phyloP scores from a whole-genome alignment of 2,888 invertebrate species.

The Cenopis cana region DNA sequence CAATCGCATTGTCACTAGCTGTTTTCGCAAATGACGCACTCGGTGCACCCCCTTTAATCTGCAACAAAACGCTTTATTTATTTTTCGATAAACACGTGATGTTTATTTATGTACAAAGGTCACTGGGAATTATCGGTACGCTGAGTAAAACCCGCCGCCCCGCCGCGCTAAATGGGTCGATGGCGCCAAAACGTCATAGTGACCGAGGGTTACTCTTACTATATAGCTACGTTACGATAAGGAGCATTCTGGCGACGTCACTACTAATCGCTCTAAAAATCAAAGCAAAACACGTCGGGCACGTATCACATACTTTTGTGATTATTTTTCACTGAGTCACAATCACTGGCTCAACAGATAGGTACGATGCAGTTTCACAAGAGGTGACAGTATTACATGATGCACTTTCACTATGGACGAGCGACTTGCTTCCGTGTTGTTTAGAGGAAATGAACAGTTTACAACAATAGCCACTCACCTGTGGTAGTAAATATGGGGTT shows the following conservation, averaged over 20 bases:
- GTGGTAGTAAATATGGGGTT: slow-evolving; percentile 76
- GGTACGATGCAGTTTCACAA: slow-evolving; percentile 82
- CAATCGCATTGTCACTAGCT: slow-evolving; percentile 82
- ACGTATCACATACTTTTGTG: slow-evolving; percentile 55
- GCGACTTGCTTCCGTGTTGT: slow-evolving; percentile 69
- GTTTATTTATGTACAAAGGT: slow-evolving; percentile 68
- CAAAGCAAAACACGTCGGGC: slow-evolving; percentile 52
- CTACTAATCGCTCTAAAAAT: slow-evolving; percentile 51
- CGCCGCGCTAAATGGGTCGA: slow-evolving; percentile 81
- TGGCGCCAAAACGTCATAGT: slow-evolving; percentile 82
- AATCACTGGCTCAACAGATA: slow-evolving; percentile 61
- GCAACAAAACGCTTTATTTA: slow-evolving; percentile 65
- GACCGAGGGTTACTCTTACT: slow-evolving; percentile 64
- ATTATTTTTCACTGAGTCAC: slow-evolving; percentile 66
- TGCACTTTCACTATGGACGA: slow-evolving; percentile 83
- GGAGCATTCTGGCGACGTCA: slow-evolving; percentile 55
- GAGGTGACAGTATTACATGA: slow-evolving; percentile 82
- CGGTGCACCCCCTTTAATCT: slow-evolving; percentile 79
- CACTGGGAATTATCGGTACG: slow-evolving; percentile 67
- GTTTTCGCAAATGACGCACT: slow-evolving; percentile 77
- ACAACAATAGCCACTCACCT: slow-evolving; percentile 70
- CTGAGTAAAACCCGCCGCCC: slow-evolving; percentile 71
- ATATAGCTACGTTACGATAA: slow-evolving; percentile 51
- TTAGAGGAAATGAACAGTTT: slow-evolving; percentile 56
- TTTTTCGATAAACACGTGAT: slow-evolving; percentile 55